Conservation (phyloP, 2,888 invertebrate genomes). For the Emmelina monodactyla region DNA sequence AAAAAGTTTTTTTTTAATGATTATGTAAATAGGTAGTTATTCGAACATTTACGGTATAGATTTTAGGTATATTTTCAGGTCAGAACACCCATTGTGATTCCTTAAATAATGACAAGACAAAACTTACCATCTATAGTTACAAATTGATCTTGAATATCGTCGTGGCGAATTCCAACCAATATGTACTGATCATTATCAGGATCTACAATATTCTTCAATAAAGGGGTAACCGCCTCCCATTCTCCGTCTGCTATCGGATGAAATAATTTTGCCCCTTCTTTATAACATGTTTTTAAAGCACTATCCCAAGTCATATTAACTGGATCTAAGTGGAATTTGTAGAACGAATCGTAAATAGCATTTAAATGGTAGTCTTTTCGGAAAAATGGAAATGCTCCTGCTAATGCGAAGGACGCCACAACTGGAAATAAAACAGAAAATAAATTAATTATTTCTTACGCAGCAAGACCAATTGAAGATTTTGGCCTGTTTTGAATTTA, state of each 20-base stretch:
- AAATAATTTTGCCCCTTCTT: not conserved
- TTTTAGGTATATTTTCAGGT: no score
- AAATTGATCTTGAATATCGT: constrained; percentile 25
- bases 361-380: constrained; percentile 28
- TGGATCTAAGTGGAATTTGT: constrained; percentile 24
- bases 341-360: constrained; percentile 26
- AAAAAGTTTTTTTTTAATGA: no score
- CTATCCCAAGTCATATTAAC: not conserved
- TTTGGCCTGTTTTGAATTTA: no score
- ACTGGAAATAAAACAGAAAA: not conserved
- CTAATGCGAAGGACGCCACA: not conserved
- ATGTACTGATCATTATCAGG: no score
- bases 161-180: constrained; percentile 26
- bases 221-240: not conserved
- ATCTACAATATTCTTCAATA: no score
- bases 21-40: no score
- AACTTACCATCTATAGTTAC: constrained; percentile 30
- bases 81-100: no score
- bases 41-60: no score
- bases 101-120: no score
- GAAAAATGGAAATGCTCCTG: constrained; percentile 18
- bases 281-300: not conserved
- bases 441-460: no score
- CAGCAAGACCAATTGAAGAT: no score
- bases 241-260: not conserved